Evolutionary conservation across 64 coral and sea anemone genomes (phyloP), one percentile per base, ranked within the genome.

Genomic region (Montipora efflorescens): DNA sequence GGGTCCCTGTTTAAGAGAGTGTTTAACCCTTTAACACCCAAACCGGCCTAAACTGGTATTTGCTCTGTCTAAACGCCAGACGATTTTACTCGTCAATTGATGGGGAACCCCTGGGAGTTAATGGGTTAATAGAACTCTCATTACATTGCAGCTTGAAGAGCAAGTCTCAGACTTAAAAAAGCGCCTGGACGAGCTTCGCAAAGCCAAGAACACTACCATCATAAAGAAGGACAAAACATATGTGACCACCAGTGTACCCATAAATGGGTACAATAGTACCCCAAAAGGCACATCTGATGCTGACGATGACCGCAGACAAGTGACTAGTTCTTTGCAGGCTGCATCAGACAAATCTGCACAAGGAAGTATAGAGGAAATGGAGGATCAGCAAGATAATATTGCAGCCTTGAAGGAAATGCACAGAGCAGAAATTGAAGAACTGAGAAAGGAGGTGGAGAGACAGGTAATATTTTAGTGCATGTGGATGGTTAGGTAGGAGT

Each of bases 91-190:
- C 36, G 36, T 36, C 2, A 36, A 2, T n/a, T n/a, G n/a, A n/a
- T 36, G 36, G 36, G 36, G 2, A 36, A 36, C 36, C 36, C 36
- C 36, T 36, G 36, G 36, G 36, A 36, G 36, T 36, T 36, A 36
- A 36, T 36, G 6, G 53, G 1, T 8, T 7, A 57, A 11, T 57
- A 7, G 11, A 57, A 57, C 6, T 11, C 11, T 57, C 57, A 0
- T 8, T 8, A 47, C 14, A 36, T 87, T 87, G 61, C 46, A 93
- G 91, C 83, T 93, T 67, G 91, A 93, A 59, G 50, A 59, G 5
- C 91, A 93, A 93, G 83, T 93, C 12, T 78, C 75, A 25, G 91
- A 93, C n/a, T 74, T 93, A 7, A 93, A 93, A 47, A 93, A 49
- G 44, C 71, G 91, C 19, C 74, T 93, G 57, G 91, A 87, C 22